Evolutionary conservation across 2,113 vertebrate genomes (phyloP).

Genomic region (Stictonetta naevosa): DNA sequence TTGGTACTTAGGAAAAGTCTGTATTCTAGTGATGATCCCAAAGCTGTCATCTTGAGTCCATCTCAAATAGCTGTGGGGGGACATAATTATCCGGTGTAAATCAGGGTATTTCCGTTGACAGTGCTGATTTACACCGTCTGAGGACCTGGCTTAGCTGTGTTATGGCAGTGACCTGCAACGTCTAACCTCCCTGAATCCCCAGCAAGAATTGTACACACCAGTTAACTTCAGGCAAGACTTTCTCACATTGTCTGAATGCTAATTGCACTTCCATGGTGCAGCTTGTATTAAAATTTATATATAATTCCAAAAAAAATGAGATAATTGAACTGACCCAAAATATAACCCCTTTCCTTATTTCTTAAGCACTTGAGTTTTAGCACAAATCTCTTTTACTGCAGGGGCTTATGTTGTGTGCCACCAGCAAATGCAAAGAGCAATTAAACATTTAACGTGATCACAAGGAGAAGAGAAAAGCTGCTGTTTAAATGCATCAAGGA

Average conservation of each 20-base stretch:
- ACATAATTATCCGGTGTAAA: neutral
- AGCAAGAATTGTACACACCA: constrained; percentile 24
- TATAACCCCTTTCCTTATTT: constrained; percentile 63
- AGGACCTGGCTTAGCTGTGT: constrained; percentile 11
- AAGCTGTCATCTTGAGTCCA: neutral
- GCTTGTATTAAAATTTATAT: constrained; percentile 58
- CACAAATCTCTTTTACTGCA: constrained; percentile 69
- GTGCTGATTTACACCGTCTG: neutral
- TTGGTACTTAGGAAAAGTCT: neutral
- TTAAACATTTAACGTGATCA: constrained; percentile 72
- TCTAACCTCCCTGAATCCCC: constrained; percentile 21
- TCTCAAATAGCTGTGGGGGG: neutral
- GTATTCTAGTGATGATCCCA: neutral
- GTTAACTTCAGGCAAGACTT: constrained; percentile 59
- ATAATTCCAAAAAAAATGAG: constrained; percentile 19
- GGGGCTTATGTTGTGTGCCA: constrained; percentile 50
- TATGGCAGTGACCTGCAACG: neutral
- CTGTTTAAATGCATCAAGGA: neutral
- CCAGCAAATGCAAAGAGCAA: constrained; percentile 69
- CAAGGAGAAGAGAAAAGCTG: constrained; percentile 30
- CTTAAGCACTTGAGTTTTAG: constrained; percentile 63
- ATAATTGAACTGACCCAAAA: constrained; percentile 65
- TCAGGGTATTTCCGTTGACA: neutral
- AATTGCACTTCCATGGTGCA: constrained; percentile 31
- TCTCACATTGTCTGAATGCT: constrained; percentile 44